Evolutionary conservation across 2,888 invertebrate genomes (phyloP).

Genomic region (Patella depressa): DNA sequence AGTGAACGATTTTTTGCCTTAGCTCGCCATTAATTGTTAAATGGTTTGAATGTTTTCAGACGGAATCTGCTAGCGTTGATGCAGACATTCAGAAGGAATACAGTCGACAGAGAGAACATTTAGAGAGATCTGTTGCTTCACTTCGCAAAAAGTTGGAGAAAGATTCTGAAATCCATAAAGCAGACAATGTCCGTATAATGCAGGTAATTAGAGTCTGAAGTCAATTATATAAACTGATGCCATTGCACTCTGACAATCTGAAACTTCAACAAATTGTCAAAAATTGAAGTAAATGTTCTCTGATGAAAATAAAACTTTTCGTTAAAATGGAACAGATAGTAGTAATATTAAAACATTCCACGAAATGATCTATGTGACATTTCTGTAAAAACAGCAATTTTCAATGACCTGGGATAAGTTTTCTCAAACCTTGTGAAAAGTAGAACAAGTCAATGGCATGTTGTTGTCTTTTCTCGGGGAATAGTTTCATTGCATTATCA

Average conservation of each 20-base stretch:
- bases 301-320: not conserved
- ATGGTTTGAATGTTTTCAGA: constrained; percentile 35
- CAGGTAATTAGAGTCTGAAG: constrained; percentile 71
- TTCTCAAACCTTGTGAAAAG: too few relatives aligned
- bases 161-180: constrained; percentile 72
- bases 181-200: constrained; percentile 79
- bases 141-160: constrained; percentile 73
- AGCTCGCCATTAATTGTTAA: too few relatives aligned
- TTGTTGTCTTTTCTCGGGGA: too few relatives aligned
- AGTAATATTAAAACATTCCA: too few relatives aligned
- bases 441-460: too few relatives aligned
- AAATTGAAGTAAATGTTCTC: not conserved
- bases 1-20: too few relatives aligned
- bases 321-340: not conserved
- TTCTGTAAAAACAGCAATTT: too few relatives aligned
- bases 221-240: not conserved
- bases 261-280: not conserved
- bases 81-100: constrained; percentile 73
- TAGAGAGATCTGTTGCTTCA: constrained; percentile 79
- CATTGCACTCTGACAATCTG: not conserved
- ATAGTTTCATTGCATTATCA: too few relatives aligned
- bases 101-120: constrained; percentile 83
- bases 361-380: too few relatives aligned
- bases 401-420: too few relatives aligned
- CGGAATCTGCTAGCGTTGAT: constrained; percentile 71